Evolutionary conservation across 2,113 vertebrate genomes (phyloP).

Genomic region (Mesoclemmys tuberculata): DNA sequence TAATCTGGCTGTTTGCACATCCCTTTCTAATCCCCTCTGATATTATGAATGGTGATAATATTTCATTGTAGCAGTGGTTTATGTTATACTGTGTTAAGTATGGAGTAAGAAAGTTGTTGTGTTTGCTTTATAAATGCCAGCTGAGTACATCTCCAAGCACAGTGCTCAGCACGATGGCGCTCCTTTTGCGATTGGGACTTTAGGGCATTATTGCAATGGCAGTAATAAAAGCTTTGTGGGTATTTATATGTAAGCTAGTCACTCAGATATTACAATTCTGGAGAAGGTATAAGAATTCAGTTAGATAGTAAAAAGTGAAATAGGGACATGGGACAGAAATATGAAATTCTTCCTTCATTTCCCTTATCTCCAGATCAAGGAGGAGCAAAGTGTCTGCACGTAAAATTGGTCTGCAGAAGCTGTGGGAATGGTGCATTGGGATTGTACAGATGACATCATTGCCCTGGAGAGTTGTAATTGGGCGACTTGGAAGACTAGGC

Average conservation of each 20-base stretch:
- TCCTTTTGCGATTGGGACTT: background rate
- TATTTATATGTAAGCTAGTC: background rate
- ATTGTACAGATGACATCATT: conserved; percentile 96
- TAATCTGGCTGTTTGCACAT: background rate
- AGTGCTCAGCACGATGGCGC: background rate
- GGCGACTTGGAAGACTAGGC: conserved; percentile 93
- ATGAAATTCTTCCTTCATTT: background rate
- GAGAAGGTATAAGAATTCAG: background rate
- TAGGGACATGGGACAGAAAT: background rate
- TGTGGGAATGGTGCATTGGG: conserved; percentile 97
- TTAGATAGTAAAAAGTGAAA: background rate
- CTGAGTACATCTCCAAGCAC: background rate
- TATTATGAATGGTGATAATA: background rate
- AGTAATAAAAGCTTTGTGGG: background rate
- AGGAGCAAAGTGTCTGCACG: conserved; percentile 93
- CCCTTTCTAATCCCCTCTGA: background rate
- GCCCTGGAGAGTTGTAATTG: conserved; percentile 98
- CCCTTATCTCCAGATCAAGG: conserved; percentile 80
- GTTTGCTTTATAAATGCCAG: background rate
- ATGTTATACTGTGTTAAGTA: rapidly evolving
- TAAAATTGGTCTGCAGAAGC: conserved; percentile 94
- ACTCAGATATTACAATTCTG: background rate
- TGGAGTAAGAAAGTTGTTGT: background rate
- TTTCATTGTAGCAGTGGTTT: background rate
- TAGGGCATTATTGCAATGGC: background rate